Base-by-base conservation (phyloP, 1,140 invertebrate species). In the Bactericera cockerelli region DNA sequence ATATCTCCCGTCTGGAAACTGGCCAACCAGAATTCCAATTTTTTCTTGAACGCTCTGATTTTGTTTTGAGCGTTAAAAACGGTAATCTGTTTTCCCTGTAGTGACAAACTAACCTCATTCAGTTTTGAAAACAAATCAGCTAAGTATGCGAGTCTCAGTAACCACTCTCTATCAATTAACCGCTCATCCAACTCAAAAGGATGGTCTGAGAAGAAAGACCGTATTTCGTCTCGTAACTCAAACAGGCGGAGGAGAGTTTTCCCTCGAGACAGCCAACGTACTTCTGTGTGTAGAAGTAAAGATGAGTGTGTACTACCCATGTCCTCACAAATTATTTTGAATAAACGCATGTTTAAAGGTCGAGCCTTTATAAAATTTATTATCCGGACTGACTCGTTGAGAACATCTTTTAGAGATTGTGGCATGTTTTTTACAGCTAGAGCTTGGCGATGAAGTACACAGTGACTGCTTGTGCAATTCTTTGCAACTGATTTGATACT, bases 201-300 rank as follows among this genome's bases (percentile, higher is more conserved):
- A n/a, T n/a, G n/a, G n/a, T n/a, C n/a, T n/a, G n/a, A n/a, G n/a
- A n/a, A n/a, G n/a, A n/a, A n/a, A n/a, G n/a, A 36, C 10, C 59
- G 59, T 49, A 64, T 59, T 63, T 66, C 64, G 31, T 65, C 59
- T 63, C 65, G 64, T 57, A 70, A 64, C 61, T 71, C 67, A 67
- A 67, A 69, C 60, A 70, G 64, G 59, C 68, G 66, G 65, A 64
- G 59, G n/a, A n/a, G 57, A 71, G 63, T 63, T 65, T 69, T 70
- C 54, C 69, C 67, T 64, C 65, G 64, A 59, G 67, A 70, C 39
- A 70, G 64, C 67, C 68, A 69, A 62, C 66, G 58, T 57, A 67
- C 65, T 67, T 69, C 65, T 59, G 64, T 67, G 64, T 69, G 63
- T 60, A 69, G 58, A 58, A 70, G 61, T 54, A 71, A 63, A 57